These are phyloP conservation scores for Blastobasis lacticolella DNA, from an alignment of 2,888 invertebrate species.

Conservation along the genomic window DNA sequence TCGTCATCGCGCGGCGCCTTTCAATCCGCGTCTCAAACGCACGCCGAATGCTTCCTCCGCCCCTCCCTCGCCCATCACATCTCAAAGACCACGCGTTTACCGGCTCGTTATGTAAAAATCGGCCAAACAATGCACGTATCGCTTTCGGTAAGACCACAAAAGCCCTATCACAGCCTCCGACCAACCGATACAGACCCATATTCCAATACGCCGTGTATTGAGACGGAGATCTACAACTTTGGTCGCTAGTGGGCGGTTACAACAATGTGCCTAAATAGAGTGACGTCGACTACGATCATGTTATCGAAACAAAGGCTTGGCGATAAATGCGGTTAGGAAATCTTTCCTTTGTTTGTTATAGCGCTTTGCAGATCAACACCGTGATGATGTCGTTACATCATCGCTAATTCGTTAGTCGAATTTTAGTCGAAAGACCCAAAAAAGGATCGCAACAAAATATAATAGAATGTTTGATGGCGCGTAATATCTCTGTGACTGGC, in stretches of 20 bases:
- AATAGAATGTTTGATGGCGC: too few relatives aligned
- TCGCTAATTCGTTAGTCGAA: too few relatives aligned
- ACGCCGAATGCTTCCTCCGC: conserved; percentile 11
- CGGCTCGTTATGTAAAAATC: conserved; percentile 69
- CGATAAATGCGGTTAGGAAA: too few relatives aligned
- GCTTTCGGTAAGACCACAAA: conserved; percentile 64
- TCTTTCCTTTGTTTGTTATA: too few relatives aligned
- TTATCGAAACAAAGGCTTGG: conserved; percentile 13
- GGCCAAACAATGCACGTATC: conserved; percentile 65
- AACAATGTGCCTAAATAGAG: conserved; percentile 27
- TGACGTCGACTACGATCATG: conserved; percentile 21
- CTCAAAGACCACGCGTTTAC: conserved; percentile 58
- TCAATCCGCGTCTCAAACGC: conserved; percentile 64
- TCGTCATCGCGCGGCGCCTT: conserved; percentile 70
- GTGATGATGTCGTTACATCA: too few relatives aligned
- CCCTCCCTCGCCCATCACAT: conserved; percentile 57
- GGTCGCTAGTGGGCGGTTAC: conserved; percentile 12
- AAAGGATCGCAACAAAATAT: too few relatives aligned
- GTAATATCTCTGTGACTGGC: too few relatives aligned
- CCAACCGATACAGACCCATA: conserved; percentile 23
- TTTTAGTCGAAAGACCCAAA: too few relatives aligned
- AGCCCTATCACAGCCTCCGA: conserved; percentile 7
- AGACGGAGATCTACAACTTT: conserved; percentile 2
- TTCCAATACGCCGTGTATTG: background rate
- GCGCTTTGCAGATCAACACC: too few relatives aligned